Conservation (phyloP, 2,797 vertebrate species). For the Sorex maritimensis region DNA sequence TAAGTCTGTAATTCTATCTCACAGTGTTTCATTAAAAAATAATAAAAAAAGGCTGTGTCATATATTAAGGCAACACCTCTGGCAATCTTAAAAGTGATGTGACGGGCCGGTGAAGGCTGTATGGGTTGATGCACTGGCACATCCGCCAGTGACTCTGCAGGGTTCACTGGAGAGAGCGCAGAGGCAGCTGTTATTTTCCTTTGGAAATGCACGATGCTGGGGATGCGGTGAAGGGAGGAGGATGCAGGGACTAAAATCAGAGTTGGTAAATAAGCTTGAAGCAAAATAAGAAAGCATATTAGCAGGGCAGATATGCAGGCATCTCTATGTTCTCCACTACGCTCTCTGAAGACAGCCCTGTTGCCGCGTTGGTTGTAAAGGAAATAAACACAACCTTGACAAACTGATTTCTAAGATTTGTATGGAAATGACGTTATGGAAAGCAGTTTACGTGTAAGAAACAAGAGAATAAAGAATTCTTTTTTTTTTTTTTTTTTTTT, state of each 20-base stretch:
- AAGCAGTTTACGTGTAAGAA: slow-evolving; percentile 67
- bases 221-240: not conserved
- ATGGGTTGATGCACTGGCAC: not conserved
- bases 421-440: slow-evolving; percentile 70
- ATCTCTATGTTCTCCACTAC: not conserved
- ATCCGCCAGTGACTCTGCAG: not conserved
- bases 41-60: not conserved
- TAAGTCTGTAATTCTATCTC: too few relatives aligned
- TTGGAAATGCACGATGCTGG: slow-evolving; percentile 58
- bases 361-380: slow-evolving; percentile 36
- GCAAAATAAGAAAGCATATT: slow-evolving; percentile 46
- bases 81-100: slow-evolving; percentile 23
- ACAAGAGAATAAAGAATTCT: slow-evolving; percentile 64
- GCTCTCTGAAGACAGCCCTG: slow-evolving; percentile 28
- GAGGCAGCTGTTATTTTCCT: slow-evolving; percentile 50
- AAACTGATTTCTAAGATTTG: slow-evolving; percentile 63
- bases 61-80: not conserved
- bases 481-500: too few relatives aligned
- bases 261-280: slow-evolving; percentile 67
- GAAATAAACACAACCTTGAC: slow-evolving; percentile 54
- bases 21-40: too few relatives aligned
- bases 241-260: not conserved
- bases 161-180: not conserved
- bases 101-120: slow-evolving; percentile 36
- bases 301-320: slow-evolving; percentile 25